Conservation (phyloP, 2,113 vertebrate genomes). For the Steatornis caripensis region DNA sequence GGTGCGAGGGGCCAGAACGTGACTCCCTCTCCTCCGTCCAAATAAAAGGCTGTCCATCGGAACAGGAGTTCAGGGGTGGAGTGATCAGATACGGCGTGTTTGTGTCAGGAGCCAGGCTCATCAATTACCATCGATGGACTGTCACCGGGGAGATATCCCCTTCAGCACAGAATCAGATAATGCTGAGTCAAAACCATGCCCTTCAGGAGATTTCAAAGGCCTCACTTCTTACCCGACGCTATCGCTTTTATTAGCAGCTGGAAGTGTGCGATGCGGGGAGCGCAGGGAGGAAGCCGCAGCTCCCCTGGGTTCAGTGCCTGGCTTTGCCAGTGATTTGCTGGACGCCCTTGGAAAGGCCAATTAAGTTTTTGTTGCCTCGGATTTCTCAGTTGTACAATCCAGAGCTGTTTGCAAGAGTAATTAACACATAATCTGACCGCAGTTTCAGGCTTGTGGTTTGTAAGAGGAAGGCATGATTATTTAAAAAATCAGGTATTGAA, state of each 20-base stretch:
- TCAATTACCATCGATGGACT: background rate
- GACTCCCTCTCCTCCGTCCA: background rate
- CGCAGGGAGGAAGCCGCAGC: background rate
- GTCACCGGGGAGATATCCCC: background rate
- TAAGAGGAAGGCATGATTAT: background rate
- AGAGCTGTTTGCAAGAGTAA: background rate
- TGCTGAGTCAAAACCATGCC: background rate
- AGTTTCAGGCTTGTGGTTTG: background rate
- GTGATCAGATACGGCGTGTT: background rate
- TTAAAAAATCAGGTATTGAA: constrained; percentile 11
- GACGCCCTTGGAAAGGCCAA: constrained; percentile 55
- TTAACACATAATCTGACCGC: constrained; percentile 14
- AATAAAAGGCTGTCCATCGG: background rate
- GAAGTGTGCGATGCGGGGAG: background rate
- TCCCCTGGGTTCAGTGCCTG: background rate
- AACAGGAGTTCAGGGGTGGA: background rate
- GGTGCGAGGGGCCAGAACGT: background rate
- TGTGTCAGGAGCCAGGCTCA: background rate
- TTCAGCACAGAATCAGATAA: background rate
- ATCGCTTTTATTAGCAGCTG: background rate
- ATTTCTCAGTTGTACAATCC: constrained; percentile 25
- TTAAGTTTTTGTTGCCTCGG: constrained; percentile 13
- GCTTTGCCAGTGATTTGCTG: constrained; percentile 18
- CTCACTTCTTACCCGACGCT: background rate
- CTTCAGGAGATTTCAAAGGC: background rate